Evolutionary conservation across 1,140 invertebrate species (phyloP).

Genomic region (Orchestia grillus): DNA sequence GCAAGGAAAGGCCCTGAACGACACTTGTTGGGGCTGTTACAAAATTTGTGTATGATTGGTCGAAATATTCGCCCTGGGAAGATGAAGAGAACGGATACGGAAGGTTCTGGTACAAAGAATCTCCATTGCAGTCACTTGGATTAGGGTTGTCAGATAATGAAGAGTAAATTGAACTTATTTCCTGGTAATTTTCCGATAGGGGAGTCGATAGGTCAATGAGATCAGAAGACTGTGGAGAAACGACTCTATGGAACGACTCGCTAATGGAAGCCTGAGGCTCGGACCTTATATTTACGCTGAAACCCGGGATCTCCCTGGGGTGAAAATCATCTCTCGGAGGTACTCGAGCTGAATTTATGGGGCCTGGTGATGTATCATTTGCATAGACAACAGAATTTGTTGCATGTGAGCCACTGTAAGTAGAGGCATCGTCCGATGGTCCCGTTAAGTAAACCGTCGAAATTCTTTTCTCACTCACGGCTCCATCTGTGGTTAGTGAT

Average conservation of each 20-base stretch:
- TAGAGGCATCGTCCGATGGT: neutral
- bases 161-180: neutral
- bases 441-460: neutral
- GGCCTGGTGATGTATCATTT: neutral
- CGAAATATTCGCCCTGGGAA: neutral
- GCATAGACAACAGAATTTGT: neutral
- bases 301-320: neutral
- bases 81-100: neutral
- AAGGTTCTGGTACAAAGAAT: neutral
- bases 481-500: neutral
- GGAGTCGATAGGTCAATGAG: constrained; percentile 26
- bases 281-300: neutral
- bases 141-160: neutral
- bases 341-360: neutral
- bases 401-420: neutral
- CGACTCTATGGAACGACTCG: neutral
- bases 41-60: neutral
- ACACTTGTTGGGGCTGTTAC: neutral
- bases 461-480: constrained; percentile 6
- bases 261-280: neutral
- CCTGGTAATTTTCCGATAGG: neutral
- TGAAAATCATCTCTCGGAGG: neutral
- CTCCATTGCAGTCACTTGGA: neutral
- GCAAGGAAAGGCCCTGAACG: neutral
- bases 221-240: constrained; percentile 4